phyloP scores from a whole-genome alignment of 64 coral and sea anemone genomes.

The Montipora foliosa region DNA sequence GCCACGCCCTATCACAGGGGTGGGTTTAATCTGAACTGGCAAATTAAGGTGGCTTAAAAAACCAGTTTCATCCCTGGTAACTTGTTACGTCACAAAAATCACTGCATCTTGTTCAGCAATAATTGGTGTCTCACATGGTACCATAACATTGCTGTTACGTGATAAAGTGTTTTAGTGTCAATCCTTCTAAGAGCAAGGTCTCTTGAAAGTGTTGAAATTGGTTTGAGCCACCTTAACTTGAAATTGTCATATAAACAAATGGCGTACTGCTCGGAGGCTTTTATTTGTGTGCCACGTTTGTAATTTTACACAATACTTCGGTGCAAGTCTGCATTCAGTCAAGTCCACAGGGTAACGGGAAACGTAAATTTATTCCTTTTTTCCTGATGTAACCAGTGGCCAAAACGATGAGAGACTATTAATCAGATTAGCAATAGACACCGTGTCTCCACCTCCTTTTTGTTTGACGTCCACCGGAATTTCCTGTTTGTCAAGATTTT shows the following conservation, averaged over 20 bases:
- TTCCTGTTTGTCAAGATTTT: not conserved
- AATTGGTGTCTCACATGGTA: no score
- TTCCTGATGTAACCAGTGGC: not conserved
- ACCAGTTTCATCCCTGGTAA: no score
- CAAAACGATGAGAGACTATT: not conserved
- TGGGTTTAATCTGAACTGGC: no score
- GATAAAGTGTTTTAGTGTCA: no score
- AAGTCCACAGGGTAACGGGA: no score
- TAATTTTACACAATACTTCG: not conserved
- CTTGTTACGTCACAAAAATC: no score
- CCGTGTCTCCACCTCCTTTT: not conserved
- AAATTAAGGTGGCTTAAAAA: no score
- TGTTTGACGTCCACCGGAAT: not conserved
- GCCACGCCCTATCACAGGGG: no score
- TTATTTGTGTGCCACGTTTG: not conserved
- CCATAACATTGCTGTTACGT: no score
- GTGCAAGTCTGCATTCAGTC: not conserved
- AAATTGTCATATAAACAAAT: not conserved
- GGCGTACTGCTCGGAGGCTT: not conserved
- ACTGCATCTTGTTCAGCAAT: no score
- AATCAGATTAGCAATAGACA: constrained; percentile 13
- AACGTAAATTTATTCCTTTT: not conserved
- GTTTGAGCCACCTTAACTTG: not conserved
- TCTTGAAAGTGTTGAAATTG: no score
- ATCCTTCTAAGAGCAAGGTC: no score